Conservation (phyloP, 2,797 vertebrate species). For the Saxicola maurus region DNA sequence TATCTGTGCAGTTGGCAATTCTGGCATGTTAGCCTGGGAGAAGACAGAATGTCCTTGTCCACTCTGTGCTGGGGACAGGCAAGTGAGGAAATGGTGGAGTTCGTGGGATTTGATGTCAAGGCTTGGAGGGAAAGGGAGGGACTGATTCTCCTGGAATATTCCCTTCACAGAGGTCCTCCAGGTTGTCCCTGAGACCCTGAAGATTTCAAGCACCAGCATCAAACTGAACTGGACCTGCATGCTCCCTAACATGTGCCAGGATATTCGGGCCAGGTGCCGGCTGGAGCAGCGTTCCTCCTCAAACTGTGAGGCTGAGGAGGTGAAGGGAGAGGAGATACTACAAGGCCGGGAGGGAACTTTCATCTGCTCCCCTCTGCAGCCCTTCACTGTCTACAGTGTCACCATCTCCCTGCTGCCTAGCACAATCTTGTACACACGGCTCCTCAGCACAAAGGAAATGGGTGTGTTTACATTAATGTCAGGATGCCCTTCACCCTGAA, state of each 20-base stretch:
- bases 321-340: background rate
- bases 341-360: background rate
- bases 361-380: background rate
- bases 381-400: conserved; percentile 12
- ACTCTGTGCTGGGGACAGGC: background rate
- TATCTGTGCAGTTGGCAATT: background rate
- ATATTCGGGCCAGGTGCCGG: background rate
- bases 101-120: background rate
- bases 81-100: background rate
- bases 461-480: background rate
- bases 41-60: background rate
- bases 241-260: background rate
- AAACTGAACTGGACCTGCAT: conserved; percentile 32
- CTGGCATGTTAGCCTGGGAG: background rate
- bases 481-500: background rate
- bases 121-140: background rate
- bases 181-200: background rate
- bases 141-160: background rate
- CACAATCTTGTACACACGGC: background rate
- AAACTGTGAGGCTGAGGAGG: background rate
- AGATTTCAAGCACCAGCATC: conserved; percentile 20
- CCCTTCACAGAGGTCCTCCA: background rate
- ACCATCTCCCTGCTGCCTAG: background rate
- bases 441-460: background rate
- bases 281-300: background rate